These are phyloP conservation scores for Phoxinus phoxinus DNA, from an alignment of 2,113 vertebrate genomes.

Conservation along the genomic window DNA sequence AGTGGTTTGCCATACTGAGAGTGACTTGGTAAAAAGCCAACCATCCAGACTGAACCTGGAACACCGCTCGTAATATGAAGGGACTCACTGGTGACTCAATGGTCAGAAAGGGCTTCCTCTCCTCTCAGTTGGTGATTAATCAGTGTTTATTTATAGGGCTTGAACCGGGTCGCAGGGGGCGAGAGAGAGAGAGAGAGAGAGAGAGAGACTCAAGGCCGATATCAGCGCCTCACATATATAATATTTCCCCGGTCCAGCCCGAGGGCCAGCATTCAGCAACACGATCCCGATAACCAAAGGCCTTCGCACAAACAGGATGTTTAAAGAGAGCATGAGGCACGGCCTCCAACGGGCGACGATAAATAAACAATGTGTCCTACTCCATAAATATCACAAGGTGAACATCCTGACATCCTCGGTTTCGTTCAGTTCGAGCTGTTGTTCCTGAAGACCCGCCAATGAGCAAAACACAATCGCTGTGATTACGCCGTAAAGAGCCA, in stretches of 20 bases:
- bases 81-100: neutral
- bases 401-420: slow-evolving; percentile 64
- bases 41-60: neutral
- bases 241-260: slow-evolving; percentile 72
- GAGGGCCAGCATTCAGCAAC: slow-evolving; percentile 53
- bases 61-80: neutral
- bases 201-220: slow-evolving; percentile 69
- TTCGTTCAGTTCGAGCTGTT: slow-evolving; percentile 41
- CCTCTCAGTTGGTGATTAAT: slow-evolving; percentile 81
- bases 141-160: slow-evolving; percentile 84
- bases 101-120: slow-evolving; percentile 61
- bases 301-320: slow-evolving; percentile 68
- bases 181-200: neutral
- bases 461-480: slow-evolving; percentile 46
- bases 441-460: neutral
- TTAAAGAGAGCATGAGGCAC: slow-evolving; percentile 65
- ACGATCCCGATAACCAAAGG: slow-evolving; percentile 62
- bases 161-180: slow-evolving; percentile 68
- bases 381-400: slow-evolving; percentile 68
- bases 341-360: slow-evolving; percentile 59
- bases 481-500: slow-evolving; percentile 67
- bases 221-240: slow-evolving; percentile 65
- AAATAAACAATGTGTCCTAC: slow-evolving; percentile 63
- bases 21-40: no score
- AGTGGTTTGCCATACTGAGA: no score